Evolutionary conservation across 1,140 invertebrate species (phyloP).

Genomic region (Drosophila pectinifera): DNA sequence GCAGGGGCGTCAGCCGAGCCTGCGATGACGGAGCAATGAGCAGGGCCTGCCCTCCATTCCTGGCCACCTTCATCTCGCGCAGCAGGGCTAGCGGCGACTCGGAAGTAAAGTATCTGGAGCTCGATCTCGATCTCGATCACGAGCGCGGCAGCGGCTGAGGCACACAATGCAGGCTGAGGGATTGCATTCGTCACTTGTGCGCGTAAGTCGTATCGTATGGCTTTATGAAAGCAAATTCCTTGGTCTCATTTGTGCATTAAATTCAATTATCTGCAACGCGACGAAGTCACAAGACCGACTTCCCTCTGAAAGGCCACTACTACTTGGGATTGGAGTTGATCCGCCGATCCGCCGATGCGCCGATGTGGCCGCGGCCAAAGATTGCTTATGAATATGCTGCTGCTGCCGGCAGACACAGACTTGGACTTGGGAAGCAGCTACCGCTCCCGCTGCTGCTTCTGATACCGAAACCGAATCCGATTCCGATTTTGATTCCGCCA

Average conservation of each 20-base stretch:
- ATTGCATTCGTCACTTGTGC: conserved; percentile 30
- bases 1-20: conserved; percentile 43
- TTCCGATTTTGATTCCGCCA: conserved; percentile 13
- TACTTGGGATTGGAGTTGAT: conserved; percentile 33
- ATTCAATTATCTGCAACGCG: conserved; percentile 75
- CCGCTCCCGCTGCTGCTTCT: conserved; percentile 18
- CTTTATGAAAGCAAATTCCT: conserved; percentile 65
- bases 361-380: conserved; percentile 40
- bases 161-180: conserved; percentile 33
- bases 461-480: conserved; percentile 30
- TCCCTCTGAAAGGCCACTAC: conserved; percentile 46
- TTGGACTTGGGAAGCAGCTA: conserved; percentile 37
- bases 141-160: conserved; percentile 9
- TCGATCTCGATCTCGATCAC: conserved; percentile 5
- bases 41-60: conserved; percentile 65
- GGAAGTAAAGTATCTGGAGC: conserved; percentile 33
- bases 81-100: conserved; percentile 23
- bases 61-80: conserved; percentile 56
- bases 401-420: conserved; percentile 19
- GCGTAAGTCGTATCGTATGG: neutral
- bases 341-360: conserved; percentile 23
- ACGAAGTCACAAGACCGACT: conserved; percentile 71
- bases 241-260: conserved; percentile 69
- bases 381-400: conserved; percentile 38
- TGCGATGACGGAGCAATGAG: conserved; percentile 61